These are phyloP conservation scores for Pungitius pungitius DNA, from an alignment of 2,113 vertebrate species.

Conservation along the genomic window DNA sequence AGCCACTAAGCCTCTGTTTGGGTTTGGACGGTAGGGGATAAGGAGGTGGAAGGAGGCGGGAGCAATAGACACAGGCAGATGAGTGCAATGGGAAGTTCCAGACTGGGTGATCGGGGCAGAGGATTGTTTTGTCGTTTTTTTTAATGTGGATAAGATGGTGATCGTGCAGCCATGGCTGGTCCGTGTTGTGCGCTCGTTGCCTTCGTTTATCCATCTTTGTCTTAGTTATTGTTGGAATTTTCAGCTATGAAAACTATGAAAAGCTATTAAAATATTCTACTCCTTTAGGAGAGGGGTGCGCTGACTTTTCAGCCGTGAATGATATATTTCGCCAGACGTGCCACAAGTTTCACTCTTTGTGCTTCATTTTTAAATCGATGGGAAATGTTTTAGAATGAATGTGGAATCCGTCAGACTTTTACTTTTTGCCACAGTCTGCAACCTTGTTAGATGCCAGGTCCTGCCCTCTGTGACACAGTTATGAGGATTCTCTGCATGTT, in stretches of 20 bases:
- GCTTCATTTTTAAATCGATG: too few species aligned
- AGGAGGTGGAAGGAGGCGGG: constrained; percentile 31
- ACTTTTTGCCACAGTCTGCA: too few species aligned
- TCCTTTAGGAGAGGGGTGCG: too few species aligned
- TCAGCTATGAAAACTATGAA: too few species aligned
- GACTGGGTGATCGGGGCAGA: constrained; percentile 51
- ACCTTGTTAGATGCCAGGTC: constrained; percentile 6
- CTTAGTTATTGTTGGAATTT: not conserved
- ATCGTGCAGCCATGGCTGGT: not conserved
- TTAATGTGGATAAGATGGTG: constrained; percentile 37
- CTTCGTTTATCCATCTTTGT: not conserved
- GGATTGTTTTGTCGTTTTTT: constrained; percentile 23
- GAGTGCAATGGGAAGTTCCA: constrained; percentile 46
- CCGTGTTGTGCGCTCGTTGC: too few species aligned
- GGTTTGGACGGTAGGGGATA: constrained; percentile 79
- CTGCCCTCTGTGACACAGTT: not conserved
- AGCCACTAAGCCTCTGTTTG: constrained; percentile 79
- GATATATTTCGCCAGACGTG: too few species aligned
- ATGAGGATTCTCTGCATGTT: not conserved
- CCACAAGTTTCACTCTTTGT: too few species aligned
- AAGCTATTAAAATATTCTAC: too few species aligned
- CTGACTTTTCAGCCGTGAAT: too few species aligned
- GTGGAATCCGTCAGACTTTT: too few species aligned
- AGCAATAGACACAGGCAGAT: constrained; percentile 34
- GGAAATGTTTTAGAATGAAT: too few species aligned